These are phyloP conservation scores for Myanophis thanlyinensis DNA, from an alignment of 2,113 vertebrate genomes.

Conservation along the genomic window DNA sequence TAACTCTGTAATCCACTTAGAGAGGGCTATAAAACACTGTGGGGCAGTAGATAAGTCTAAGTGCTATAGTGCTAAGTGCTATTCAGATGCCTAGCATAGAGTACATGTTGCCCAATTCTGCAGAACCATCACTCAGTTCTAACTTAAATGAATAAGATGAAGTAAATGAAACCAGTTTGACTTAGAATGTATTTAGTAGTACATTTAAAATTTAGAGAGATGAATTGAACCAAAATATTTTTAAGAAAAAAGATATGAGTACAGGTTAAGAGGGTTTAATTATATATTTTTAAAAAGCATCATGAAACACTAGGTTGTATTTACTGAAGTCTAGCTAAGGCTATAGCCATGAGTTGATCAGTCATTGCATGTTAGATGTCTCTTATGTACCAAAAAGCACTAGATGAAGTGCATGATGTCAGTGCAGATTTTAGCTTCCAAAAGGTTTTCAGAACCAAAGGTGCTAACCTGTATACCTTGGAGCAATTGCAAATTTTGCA, in stretches of 20 bases:
- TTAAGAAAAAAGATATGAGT: not conserved
- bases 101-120: not conserved
- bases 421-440: not conserved
- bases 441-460: not conserved
- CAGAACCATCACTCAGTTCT: not conserved
- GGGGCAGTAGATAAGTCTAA: not conserved
- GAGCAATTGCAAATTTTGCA: not conserved
- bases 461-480: not conserved
- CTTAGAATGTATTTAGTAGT: not conserved
- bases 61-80: not conserved
- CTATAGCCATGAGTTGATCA: not conserved
- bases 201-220: not conserved
- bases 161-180: not conserved
- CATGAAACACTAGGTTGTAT: not conserved
- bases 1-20: not conserved
- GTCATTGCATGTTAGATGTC: not conserved
- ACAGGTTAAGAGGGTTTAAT: not conserved
- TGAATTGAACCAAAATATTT: not conserved
- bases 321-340: not conserved
- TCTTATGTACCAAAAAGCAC: too few species aligned
- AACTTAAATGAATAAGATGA: not conserved
- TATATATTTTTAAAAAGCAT: not conserved
- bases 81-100: not conserved
- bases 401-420: not conserved
- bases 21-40: not conserved